Evolutionary conservation across 2,113 vertebrate genomes (phyloP).

Genomic region (Stegastes partitus): DNA sequence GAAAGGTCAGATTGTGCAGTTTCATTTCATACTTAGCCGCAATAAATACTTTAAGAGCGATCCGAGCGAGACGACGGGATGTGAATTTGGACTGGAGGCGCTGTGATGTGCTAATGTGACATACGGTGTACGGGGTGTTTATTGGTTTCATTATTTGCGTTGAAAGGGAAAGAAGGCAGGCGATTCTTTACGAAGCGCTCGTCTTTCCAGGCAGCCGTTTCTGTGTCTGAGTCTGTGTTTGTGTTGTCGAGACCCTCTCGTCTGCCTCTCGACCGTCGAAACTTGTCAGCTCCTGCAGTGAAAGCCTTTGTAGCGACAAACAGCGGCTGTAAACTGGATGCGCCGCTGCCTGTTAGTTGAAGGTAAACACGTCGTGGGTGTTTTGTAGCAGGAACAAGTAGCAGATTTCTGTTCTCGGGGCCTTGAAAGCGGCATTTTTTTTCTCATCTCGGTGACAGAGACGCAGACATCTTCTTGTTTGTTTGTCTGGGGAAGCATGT

Average conservation of each 20-base stretch:
- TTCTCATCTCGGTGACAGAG: slow-evolving; percentile 28
- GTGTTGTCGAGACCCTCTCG: slow-evolving; percentile 15
- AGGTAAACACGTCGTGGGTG: slow-evolving; percentile 52
- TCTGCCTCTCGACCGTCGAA: slow-evolving; percentile 20
- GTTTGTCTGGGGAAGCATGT: slow-evolving; percentile 5
- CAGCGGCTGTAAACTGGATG: slow-evolving; percentile 28
- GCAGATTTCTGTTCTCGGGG: slow-evolving; percentile 21
- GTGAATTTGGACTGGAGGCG: too few relatives aligned
- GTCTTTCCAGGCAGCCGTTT: not conserved
- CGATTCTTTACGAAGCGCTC: not conserved
- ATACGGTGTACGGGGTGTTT: not conserved
- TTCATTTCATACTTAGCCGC: too few relatives aligned
- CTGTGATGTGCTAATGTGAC: not conserved
- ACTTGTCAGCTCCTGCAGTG: slow-evolving; percentile 44
- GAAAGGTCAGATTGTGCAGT: too few relatives aligned
- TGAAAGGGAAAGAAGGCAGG: not conserved
- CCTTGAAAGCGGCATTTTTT: slow-evolving; percentile 35
- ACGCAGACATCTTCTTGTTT: slow-evolving; percentile 12
- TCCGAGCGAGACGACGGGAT: too few relatives aligned
- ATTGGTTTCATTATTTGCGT: not conserved
- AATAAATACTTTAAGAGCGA: too few relatives aligned
- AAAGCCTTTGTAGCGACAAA: slow-evolving; percentile 59
- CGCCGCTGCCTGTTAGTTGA: slow-evolving; percentile 38
- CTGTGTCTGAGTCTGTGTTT: not conserved
- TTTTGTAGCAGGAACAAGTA: slow-evolving; percentile 33